phyloP scores from a whole-genome alignment of 2,888 invertebrate species.

The Ecliptopera silaceata region DNA sequence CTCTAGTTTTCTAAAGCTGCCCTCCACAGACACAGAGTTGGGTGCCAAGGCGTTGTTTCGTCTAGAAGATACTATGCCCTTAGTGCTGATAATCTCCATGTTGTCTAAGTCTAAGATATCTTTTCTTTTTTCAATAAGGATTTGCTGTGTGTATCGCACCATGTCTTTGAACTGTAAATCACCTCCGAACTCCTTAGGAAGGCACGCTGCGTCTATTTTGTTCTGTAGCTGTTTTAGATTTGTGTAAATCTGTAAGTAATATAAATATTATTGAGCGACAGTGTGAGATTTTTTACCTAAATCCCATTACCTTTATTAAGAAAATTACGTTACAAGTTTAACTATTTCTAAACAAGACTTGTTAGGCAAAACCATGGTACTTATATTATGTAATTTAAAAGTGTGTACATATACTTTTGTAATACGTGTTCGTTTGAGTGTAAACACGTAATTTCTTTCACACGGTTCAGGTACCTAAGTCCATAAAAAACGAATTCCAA shows the following conservation, averaged over 20 bases:
- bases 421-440: no score
- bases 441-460: no score
- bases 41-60: conserved; percentile 51
- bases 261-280: no score
- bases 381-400: no score
- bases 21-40: conserved; percentile 70
- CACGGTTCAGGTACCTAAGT: no score
- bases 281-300: no score
- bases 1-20: conserved; percentile 88
- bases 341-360: neutral
- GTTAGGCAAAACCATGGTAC: neutral
- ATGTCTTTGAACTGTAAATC: conserved; percentile 87
- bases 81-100: conserved; percentile 86
- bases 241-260: conserved; percentile 78
- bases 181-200: conserved; percentile 90
- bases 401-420: no score
- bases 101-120: conserved; percentile 83
- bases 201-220: conserved; percentile 82
- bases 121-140: conserved; percentile 84
- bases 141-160: conserved; percentile 86
- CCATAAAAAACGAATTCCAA: no score
- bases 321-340: neutral
- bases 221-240: conserved; percentile 83
- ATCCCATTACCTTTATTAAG: neutral
- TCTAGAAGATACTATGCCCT: conserved; percentile 73